A percentile compares a stretch with the other conserved stretches of the same genome.
phyloP scores from a whole-genome alignment of 1,140 invertebrate species.

The Drosophila santomea region DNA sequence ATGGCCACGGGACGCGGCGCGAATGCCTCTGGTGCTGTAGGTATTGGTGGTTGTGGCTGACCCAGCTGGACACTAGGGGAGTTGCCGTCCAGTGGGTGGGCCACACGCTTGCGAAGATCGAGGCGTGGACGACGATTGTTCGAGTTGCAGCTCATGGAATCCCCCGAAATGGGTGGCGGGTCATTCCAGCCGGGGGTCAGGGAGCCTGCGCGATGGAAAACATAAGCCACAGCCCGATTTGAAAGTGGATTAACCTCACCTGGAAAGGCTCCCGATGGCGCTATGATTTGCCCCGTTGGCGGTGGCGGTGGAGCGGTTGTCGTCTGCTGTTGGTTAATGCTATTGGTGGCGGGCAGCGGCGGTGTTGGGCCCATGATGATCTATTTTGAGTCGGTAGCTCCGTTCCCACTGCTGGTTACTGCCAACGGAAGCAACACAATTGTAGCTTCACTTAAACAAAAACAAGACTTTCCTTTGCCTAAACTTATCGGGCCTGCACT shows the following conservation, averaged over 20 bases:
- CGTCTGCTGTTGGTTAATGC: background rate
- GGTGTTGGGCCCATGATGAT: slow-evolving; percentile 37
- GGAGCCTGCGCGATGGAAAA: slow-evolving; percentile 39
- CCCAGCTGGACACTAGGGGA: background rate
- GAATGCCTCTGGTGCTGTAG: slow-evolving; percentile 2
- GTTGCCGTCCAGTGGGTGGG: slow-evolving; percentile 62
- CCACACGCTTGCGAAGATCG: slow-evolving; percentile 74
- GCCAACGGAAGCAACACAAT: background rate
- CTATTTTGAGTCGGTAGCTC: background rate
- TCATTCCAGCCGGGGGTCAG: slow-evolving; percentile 81
- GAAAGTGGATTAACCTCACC: slow-evolving; percentile 22
- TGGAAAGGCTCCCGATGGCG: slow-evolving; percentile 62
- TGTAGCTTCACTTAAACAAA: too few species aligned
- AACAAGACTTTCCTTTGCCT: too few species aligned
- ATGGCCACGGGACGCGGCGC: slow-evolving; percentile 47
- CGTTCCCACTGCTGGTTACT: background rate
- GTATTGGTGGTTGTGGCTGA: slow-evolving; percentile 9
- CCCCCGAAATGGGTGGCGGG: slow-evolving; percentile 64
- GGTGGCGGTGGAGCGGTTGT: slow-evolving; percentile 43
- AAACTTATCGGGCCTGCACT: too few species aligned
- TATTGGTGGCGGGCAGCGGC: background rate
- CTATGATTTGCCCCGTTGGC: slow-evolving; percentile 57
- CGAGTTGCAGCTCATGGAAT: slow-evolving; percentile 21
- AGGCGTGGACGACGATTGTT: slow-evolving; percentile 62
- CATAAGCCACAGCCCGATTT: background rate